A percentile compares a stretch with the other conserved stretches of the same genome.
phyloP scores from a whole-genome alignment of 1,140 invertebrate genomes.

The Plectus sambesii region DNA sequence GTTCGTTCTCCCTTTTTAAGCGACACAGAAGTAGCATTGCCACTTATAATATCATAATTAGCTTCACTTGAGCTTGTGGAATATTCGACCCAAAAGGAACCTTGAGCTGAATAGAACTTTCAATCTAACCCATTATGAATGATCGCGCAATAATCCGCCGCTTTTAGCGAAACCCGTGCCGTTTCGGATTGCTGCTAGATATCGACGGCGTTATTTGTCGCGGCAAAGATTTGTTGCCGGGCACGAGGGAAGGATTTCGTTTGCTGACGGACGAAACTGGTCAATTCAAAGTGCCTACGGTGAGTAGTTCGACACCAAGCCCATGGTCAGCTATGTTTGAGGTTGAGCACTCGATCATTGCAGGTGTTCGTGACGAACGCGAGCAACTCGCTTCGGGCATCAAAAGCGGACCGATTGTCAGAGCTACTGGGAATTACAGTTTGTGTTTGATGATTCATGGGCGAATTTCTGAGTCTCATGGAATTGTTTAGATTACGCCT shows the following conservation, averaged over 20 bases:
- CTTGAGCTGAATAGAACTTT: too few species aligned
- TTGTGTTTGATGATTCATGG: not conserved
- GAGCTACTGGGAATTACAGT: slow-evolving; percentile 21
- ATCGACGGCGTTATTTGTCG: slow-evolving; percentile 62
- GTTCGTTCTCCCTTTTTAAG: too few species aligned
- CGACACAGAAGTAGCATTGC: too few species aligned
- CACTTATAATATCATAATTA: too few species aligned
- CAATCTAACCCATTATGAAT: too few species aligned
- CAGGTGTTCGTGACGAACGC: slow-evolving; percentile 28
- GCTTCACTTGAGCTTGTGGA: too few species aligned
- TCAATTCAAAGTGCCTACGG: slow-evolving; percentile 19
- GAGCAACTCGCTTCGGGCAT: slow-evolving; percentile 18
- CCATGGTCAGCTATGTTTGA: not conserved
- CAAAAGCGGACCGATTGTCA: slow-evolving; percentile 18
- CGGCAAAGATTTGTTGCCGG: slow-evolving; percentile 56
- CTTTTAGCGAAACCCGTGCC: too few species aligned
- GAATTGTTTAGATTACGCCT: slow-evolving; percentile 15
- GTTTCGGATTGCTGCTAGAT: slow-evolving; percentile 61
- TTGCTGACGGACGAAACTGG: slow-evolving; percentile 50
- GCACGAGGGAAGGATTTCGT: slow-evolving; percentile 54
- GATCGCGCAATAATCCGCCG: too few species aligned
- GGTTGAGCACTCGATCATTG: not conserved
- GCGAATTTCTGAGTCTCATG: slow-evolving; percentile 10
- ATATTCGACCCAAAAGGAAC: too few species aligned
- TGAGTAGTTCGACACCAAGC: slow-evolving; percentile 8